Base-by-base conservation (phyloP, 2,888 invertebrate species). In the Diarsia dahlii region DNA sequence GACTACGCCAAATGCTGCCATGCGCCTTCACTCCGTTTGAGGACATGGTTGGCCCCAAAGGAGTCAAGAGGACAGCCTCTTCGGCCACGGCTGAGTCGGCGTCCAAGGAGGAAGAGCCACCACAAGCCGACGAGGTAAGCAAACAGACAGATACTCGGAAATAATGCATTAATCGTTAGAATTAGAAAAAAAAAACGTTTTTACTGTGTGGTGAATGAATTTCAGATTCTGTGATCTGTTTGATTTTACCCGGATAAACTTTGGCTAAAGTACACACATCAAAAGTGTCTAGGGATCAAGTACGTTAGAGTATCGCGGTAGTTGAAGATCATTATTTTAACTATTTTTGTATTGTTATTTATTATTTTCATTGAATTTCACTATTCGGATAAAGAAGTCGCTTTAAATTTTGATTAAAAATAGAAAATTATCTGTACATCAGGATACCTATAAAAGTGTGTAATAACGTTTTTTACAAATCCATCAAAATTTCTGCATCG, bases 51-150 rank as follows among this genome's bases (percentile, higher is more conserved):
- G 84, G 0, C 39, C 8, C 79, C 0, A 90, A 89, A 54, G 91
- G 90, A 50, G 56, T 84, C 2, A 90, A 85, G 78, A 91, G 87
- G 87, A 56, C 87, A 89, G 0, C 80, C 39, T 39, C 39, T 6
- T 39, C 39, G 39, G 8, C 1, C 6, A 39, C 39, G 39, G 39
- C 39, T 5, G 39, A 39, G 39, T 39, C 6, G 39, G 8, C 78
- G 54, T 62, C 87, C 0, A 87, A 90, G 73, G 89, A 89, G 78
- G 91, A 89, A 54, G 78, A 90, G 0, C 95, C 95, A 0, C 95
- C 95, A 15, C 91, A 91, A 28, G 95, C 95, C 1, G 84, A 95
- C 82, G 90, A 91, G 95, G 96, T 96, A 81, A 75, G n/a, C 2
- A 71, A 62, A 65, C 23, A 6, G 20, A 12, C 20, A 13, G 60